Conservation (phyloP, 2,113 vertebrate species). For the Odocoileus virginianus region DNA sequence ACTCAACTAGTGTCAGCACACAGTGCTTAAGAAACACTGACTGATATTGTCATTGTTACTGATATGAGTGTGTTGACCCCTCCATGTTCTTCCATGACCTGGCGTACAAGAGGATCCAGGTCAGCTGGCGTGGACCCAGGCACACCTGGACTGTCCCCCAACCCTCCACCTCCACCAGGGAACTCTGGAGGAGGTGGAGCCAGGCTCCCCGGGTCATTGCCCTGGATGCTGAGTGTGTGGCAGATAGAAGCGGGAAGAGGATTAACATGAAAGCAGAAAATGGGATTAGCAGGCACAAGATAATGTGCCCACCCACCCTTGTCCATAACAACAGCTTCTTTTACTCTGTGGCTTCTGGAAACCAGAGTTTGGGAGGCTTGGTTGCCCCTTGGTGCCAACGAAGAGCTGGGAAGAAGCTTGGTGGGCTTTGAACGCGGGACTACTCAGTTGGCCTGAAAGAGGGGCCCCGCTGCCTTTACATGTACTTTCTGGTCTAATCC, state of each 20-base stretch:
- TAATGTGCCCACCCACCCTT: conserved; percentile 18
- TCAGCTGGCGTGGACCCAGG: background rate
- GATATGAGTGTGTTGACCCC: background rate
- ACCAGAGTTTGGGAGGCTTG: background rate
- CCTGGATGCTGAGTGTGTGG: conserved; percentile 25
- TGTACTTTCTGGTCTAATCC: background rate
- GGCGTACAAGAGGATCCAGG: background rate
- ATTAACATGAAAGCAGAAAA: conserved; percentile 72
- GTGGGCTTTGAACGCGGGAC: background rate
- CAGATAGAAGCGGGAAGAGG: conserved; percentile 57
- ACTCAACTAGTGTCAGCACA: background rate
- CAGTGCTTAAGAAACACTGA: background rate
- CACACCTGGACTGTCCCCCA: background rate
- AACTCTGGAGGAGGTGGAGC: background rate
- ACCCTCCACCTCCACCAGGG: background rate
- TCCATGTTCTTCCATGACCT: background rate
- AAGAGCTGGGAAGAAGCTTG: background rate
- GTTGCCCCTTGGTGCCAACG: background rate
- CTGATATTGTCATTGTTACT: background rate
- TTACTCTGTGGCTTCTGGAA: conserved; percentile 13
- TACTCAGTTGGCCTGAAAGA: background rate
- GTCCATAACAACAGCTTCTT: conserved; percentile 49
- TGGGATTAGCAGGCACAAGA: conserved; percentile 59
- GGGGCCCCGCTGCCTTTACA: background rate
- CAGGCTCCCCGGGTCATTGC: background rate